Evolutionary conservation across 2,888 invertebrate genomes (phyloP).

Genomic region (Poecilobothrus nobilitatus): DNA sequence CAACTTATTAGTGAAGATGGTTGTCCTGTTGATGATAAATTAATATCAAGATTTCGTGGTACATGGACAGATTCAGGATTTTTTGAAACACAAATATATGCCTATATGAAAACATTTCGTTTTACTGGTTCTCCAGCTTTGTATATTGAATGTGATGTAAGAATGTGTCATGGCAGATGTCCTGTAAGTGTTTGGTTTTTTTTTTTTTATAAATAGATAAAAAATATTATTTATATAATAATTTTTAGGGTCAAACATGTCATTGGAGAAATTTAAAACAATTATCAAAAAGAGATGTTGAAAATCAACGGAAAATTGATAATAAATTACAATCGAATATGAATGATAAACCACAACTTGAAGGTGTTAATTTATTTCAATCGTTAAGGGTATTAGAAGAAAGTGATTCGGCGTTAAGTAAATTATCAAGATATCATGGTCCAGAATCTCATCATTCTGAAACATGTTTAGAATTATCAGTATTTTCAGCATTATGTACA

Average conservation of each 20-base stretch:
- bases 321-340: slow-evolving; percentile 24
- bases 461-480: slow-evolving; percentile 57
- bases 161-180: slow-evolving; percentile 92
- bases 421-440: slow-evolving; percentile 24
- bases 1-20: slow-evolving; percentile 88
- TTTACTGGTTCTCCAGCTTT: slow-evolving; percentile 90
- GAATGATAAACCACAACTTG: slow-evolving; percentile 51
- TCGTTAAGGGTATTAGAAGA: slow-evolving; percentile 75
- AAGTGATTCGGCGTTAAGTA: slow-evolving; percentile 47
- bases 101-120: slow-evolving; percentile 83
- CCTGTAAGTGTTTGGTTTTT: slow-evolving; percentile 56
- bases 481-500: slow-evolving; percentile 60
- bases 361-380: slow-evolving; percentile 85
- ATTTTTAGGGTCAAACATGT: slow-evolving; percentile 74
- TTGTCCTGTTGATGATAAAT: slow-evolving; percentile 86
- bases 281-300: slow-evolving; percentile 63
- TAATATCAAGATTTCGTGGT: slow-evolving; percentile 84
- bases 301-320: slow-evolving; percentile 38
- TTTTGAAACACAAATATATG: slow-evolving; percentile 88
- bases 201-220: too few relatives aligned
- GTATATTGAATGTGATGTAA: slow-evolving; percentile 88
- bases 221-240: not conserved
- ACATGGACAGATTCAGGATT: slow-evolving; percentile 87
- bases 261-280: slow-evolving; percentile 87
- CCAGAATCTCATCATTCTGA: slow-evolving; percentile 35